Evolutionary conservation across 2,113 vertebrate genomes (phyloP).

Genomic region (Eptatretus burgeri): DNA sequence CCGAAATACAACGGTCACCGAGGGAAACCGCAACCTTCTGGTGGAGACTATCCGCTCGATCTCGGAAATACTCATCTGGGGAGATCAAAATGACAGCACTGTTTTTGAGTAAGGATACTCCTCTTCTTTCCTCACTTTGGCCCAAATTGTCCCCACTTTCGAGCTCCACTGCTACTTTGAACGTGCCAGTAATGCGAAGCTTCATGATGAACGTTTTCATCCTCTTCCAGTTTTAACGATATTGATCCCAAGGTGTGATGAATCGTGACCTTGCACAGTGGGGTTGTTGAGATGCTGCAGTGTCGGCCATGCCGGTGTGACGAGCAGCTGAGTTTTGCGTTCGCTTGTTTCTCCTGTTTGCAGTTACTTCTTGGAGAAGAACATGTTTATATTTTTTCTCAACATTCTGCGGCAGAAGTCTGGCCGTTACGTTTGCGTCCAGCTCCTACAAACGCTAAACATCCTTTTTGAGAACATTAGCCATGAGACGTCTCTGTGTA

Average conservation of each 20-base stretch:
- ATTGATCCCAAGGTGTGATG: too few species aligned
- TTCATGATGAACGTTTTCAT: too few species aligned
- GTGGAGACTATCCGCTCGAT: constrained; percentile 95
- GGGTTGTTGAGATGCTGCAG: too few species aligned
- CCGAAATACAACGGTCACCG: constrained; percentile 92
- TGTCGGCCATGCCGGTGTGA: too few species aligned
- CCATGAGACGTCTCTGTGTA: constrained; percentile 85
- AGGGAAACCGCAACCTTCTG: constrained; percentile 73
- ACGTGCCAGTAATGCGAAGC: too few species aligned
- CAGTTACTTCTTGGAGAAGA: constrained; percentile 97
- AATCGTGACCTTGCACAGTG: too few species aligned
- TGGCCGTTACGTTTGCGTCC: constrained; percentile 82
- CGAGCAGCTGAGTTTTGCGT: not conserved
- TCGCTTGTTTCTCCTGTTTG: constrained; percentile 6
- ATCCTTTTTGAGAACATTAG: constrained; percentile 98
- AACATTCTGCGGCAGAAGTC: constrained; percentile 93
- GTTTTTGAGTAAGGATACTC: constrained; percentile 61
- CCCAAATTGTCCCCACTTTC: too few species aligned
- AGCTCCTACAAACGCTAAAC: constrained; percentile 84
- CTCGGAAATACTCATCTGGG: constrained; percentile 94
- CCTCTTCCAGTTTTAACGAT: too few species aligned
- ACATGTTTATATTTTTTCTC: constrained; percentile 96
- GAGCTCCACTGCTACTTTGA: too few species aligned
- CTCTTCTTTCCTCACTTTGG: too few species aligned
- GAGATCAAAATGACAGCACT: constrained; percentile 96